A percentile compares a stretch with the other conserved stretches of the same genome.
phyloP scores from a whole-genome alignment of 2,113 vertebrate species.

The Pluvianellus socialis region DNA sequence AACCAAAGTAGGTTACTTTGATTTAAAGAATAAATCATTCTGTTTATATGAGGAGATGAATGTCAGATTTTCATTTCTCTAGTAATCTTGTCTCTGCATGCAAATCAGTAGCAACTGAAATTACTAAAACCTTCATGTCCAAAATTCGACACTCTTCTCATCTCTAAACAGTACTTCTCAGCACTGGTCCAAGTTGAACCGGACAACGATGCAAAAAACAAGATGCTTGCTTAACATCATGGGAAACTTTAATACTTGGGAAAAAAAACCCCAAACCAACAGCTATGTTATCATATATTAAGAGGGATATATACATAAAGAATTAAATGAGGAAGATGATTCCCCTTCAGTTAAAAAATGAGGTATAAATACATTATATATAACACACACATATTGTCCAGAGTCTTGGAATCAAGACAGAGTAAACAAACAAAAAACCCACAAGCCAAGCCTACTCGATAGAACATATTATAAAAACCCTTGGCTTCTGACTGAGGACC shows the following conservation, averaged over 20 bases:
- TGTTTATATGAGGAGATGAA: constrained; percentile 16
- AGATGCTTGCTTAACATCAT: not conserved
- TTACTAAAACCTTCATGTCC: not conserved
- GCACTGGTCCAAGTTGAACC: not conserved
- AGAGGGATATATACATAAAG: not conserved
- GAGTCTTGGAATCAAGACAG: not conserved
- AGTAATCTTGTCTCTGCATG: not conserved
- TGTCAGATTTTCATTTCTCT: constrained; percentile 34
- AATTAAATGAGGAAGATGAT: not conserved
- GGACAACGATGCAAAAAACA: not conserved
- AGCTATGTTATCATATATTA: not conserved
- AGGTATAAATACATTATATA: not conserved
- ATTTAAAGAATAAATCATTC: constrained; percentile 37
- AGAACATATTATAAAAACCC: not conserved
- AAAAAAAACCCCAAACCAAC: fast-evolving
- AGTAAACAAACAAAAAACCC: not conserved
- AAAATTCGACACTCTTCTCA: not conserved
- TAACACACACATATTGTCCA: not conserved
- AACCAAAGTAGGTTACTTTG: constrained; percentile 20
- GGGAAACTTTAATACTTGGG: not conserved
- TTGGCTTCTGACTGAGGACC: not conserved
- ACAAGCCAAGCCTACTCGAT: not conserved
- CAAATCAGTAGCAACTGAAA: constrained; percentile 11
- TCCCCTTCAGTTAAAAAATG: not conserved
- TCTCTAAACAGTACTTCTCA: not conserved